Percentiles rank a stretch among this genome's conserved stretches.
These are phyloP conservation scores for Cotesia typhae DNA, from an alignment of 1,140 invertebrate species.

Conservation along the genomic window DNA sequence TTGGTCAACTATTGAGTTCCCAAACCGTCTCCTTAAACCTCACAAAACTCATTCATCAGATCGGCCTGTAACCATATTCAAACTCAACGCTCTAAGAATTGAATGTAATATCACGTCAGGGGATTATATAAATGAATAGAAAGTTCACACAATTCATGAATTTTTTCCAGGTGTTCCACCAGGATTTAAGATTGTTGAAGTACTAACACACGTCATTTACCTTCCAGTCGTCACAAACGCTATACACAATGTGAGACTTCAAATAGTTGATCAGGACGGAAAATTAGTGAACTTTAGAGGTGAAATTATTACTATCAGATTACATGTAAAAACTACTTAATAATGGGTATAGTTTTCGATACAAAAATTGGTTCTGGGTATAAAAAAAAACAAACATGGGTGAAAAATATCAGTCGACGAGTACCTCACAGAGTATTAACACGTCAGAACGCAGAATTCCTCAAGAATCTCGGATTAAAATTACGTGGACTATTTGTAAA, in stretches of 20 bases:
- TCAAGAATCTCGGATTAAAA: no score
- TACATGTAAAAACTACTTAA: not conserved
- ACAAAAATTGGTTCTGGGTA: slow-evolving; percentile 27
- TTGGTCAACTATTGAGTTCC: no score
- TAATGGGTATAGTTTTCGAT: no score
- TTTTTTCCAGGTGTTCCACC: not conserved
- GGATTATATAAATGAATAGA: not conserved
- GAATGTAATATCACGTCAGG: not conserved
- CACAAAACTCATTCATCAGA: no score
- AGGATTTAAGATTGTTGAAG: not conserved
- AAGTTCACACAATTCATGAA: not conserved
- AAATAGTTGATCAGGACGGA: slow-evolving; percentile 6
- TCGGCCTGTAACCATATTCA: no score
- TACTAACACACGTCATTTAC: slow-evolving; percentile 2
- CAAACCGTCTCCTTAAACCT: no score
- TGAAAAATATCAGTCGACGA: no score
- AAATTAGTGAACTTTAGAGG: not conserved
- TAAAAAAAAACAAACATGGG: no score
- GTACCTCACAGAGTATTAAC: no score
- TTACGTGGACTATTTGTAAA: no score
- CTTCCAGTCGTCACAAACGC: no score
- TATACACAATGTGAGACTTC: not conserved
- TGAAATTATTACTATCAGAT: not conserved
- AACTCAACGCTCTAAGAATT: not conserved
- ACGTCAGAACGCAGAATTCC: no score